These are phyloP conservation scores for Cavia porcellus DNA, from an alignment of 2,113 vertebrate genomes.

Conservation along the genomic window DNA sequence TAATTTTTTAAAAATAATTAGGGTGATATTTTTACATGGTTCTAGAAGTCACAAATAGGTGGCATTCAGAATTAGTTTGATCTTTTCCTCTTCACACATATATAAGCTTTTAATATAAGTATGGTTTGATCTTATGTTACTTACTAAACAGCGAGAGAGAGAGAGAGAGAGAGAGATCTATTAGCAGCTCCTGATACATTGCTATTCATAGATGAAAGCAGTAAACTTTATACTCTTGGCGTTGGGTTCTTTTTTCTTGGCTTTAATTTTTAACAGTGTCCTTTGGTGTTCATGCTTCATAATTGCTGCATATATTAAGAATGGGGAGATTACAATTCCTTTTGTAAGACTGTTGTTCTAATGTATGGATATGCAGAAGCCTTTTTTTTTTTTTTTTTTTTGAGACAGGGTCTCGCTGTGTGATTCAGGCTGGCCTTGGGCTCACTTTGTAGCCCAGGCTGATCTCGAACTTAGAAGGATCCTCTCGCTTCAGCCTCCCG, in stretches of 20 bases:
- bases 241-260: not conserved
- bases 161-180: not conserved
- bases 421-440: no score
- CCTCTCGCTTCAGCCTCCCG: no score
- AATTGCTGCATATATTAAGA: not conserved
- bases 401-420: no score
- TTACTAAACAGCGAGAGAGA: not conserved
- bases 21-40: not conserved
- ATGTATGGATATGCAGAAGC: not conserved
- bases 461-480: no score
- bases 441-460: no score
- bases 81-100: not conserved
- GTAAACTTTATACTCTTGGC: not conserved
- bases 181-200: not conserved
- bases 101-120: slow-evolving; percentile 4
- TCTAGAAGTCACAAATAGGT: slow-evolving; percentile 12
- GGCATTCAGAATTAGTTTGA: not conserved
- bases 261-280: not conserved
- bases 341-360: not conserved
- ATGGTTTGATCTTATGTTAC: not conserved
- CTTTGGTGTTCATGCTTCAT: not conserved
- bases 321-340: not conserved
- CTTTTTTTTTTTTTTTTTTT: no score
- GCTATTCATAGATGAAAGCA: not conserved
- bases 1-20: not conserved